Percentiles rank a stretch among this genome's conserved stretches.
Conservation (phyloP, 1,140 invertebrate genomes). For the Pollicipes pollicipes region DNA sequence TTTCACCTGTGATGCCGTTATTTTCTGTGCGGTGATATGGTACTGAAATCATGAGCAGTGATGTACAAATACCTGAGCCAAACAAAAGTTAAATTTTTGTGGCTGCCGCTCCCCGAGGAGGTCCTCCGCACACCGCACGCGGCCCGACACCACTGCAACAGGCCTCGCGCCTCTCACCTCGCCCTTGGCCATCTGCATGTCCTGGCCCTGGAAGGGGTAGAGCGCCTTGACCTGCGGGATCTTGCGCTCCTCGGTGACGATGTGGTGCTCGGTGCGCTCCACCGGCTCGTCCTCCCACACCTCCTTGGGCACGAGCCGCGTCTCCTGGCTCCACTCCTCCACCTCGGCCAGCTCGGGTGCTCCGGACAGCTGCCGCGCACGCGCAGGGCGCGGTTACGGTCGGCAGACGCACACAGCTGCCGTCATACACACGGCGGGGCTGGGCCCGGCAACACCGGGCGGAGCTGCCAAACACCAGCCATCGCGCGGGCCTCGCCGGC, state of each 20-base stretch:
- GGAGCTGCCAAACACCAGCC: too few relatives aligned
- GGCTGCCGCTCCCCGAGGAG: too few relatives aligned
- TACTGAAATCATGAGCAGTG: too few relatives aligned
- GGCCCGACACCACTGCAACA: too few relatives aligned
- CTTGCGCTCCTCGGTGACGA: conserved; percentile 63
- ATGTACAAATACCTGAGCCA: too few relatives aligned
- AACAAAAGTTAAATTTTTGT: too few relatives aligned
- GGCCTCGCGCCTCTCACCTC: conserved; percentile 47
- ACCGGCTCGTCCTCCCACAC: conserved; percentile 78
- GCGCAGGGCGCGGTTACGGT: background rate
- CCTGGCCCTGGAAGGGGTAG: conserved; percentile 82
- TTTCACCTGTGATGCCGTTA: too few relatives aligned
- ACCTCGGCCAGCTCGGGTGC: conserved; percentile 41
- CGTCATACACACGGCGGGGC: background rate
- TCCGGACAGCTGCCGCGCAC: background rate
- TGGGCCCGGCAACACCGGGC: too few relatives aligned
- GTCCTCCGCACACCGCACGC: too few relatives aligned
- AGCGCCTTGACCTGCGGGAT: conserved; percentile 71
- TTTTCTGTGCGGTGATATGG: too few relatives aligned
- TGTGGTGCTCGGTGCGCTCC: conserved; percentile 61
- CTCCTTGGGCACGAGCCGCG: conserved; percentile 59
- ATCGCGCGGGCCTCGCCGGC: too few relatives aligned
- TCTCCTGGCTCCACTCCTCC: conserved; percentile 31
- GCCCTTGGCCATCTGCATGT: conserved; percentile 79
- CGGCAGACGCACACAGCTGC: background rate